Evolutionary conservation across 2,797 vertebrate genomes (phyloP).

Genomic region (Hirundo rustica): DNA sequence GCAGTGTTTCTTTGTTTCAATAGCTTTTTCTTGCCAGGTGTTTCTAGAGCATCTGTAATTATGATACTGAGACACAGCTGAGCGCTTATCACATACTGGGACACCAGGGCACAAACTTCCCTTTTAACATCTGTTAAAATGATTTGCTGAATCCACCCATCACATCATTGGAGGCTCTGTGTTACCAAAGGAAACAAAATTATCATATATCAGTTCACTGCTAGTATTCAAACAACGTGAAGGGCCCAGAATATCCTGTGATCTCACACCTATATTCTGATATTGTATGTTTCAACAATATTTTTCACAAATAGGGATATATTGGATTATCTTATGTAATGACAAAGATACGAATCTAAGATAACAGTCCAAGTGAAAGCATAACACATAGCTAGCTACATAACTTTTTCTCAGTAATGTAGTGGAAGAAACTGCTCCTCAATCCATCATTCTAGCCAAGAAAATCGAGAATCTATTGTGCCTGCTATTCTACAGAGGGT

Average conservation of each 20-base stretch:
- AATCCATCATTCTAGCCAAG: background rate
- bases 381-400: background rate
- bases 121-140: constrained; percentile 21
- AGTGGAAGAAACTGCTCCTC: background rate
- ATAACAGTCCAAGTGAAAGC: background rate
- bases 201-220: background rate
- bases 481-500: background rate
- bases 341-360: background rate
- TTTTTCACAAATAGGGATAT: background rate
- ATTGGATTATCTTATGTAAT: background rate
- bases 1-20: background rate
- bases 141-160: background rate
- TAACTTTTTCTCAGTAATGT: background rate
- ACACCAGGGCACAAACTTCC: background rate
- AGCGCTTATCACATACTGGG: background rate
- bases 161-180: background rate
- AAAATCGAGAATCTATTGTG: background rate
- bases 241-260: background rate
- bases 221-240: background rate
- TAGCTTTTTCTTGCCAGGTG: background rate
- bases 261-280: background rate
- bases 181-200: background rate
- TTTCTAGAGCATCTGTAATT: background rate
- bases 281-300: background rate
- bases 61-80: background rate